These are phyloP conservation scores for Sebastes oblongus DNA, from an alignment of 2,797 vertebrate species.

Conservation along the genomic window DNA sequence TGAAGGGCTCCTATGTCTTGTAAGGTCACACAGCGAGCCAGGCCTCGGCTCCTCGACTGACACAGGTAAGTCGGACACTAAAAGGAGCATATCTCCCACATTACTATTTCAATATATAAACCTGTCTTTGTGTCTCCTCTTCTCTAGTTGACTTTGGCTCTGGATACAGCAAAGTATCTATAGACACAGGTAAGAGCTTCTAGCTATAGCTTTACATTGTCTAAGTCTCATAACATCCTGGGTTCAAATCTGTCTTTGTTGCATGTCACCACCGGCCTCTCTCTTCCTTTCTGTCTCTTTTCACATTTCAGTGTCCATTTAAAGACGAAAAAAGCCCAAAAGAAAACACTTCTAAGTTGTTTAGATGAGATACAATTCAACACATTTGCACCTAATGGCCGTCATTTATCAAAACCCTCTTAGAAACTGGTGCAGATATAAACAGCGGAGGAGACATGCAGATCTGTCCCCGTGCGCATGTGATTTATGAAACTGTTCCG, in stretches of 20 bases:
- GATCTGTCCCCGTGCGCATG: neutral
- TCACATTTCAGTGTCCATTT: neutral
- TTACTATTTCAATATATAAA: slow-evolving; percentile 3
- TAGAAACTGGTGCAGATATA: neutral
- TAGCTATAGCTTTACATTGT: neutral
- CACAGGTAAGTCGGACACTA: slow-evolving; percentile 70
- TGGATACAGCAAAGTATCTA: slow-evolving; percentile 76
- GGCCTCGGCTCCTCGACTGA: slow-evolving; percentile 81
- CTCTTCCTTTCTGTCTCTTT: neutral
- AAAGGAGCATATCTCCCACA: neutral
- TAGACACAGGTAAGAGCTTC: slow-evolving; percentile 76
- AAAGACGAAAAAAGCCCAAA: neutral
- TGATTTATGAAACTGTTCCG: slow-evolving; percentile 17
- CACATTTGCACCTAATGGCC: slow-evolving; percentile 7
- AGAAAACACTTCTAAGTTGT: slow-evolving; percentile 1
- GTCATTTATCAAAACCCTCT: slow-evolving; percentile 19
- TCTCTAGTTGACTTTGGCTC: slow-evolving; percentile 80
- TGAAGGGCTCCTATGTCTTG: slow-evolving; percentile 74
- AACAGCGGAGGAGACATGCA: neutral
- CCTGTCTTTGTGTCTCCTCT: neutral
- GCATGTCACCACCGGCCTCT: neutral
- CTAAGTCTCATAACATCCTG: neutral
- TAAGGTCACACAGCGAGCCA: slow-evolving; percentile 93
- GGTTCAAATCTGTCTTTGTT: neutral
- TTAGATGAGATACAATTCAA: slow-evolving; percentile 1